Base-by-base conservation (phyloP, 2,113 vertebrate species). In the Mohoua ochrocephala region DNA sequence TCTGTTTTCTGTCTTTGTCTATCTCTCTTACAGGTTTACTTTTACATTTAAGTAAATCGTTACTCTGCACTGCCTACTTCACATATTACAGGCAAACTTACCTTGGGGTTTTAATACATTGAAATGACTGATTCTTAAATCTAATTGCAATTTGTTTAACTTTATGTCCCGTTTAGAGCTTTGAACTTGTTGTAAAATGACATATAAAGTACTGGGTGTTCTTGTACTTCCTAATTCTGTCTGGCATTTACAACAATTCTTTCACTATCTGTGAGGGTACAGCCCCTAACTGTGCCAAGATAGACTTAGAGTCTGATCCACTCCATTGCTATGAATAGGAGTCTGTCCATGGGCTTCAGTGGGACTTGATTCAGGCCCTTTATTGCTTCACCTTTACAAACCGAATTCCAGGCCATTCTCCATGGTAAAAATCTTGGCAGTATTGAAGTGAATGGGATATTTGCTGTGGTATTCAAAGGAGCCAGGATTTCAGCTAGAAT, bases 221-320 rank as follows among this genome's bases (percentile, higher is more conserved):
- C 95, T 95, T 89, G 81, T 95, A 94, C 91, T 94, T 97, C 95
- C 91, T 95, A 95, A 97, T 97, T 97, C 96, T 94, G 81, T 89
- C 95, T 97, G 94, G 94, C 94, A 93, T 96, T 95, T 95, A 89
- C 89, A 94, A 85, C 94, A 93, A 88, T 95, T 97, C 93, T 94
- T 94, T 73, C 80, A 89, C 81, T 93, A 83, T 87, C 71, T 67
- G 63, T 65, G 64, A 73, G 71, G 67, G 57, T 77, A 80, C 59
- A 89, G 93, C 80, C 95, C 56, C 45, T 39, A 31, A 57, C 52
- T 87, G 52, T 81, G 85, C 86, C 91, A 96, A 94, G 68, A 84
- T 3, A 3, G 50, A 44, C 59, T 93, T 65, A 37, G 88, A 77
- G 44, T 81, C 80, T 91, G 92, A 78, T 82, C 57, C 83, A 68